Evolutionary conservation across 2,888 invertebrate genomes (phyloP).

Genomic region (Syritta pipiens): DNA sequence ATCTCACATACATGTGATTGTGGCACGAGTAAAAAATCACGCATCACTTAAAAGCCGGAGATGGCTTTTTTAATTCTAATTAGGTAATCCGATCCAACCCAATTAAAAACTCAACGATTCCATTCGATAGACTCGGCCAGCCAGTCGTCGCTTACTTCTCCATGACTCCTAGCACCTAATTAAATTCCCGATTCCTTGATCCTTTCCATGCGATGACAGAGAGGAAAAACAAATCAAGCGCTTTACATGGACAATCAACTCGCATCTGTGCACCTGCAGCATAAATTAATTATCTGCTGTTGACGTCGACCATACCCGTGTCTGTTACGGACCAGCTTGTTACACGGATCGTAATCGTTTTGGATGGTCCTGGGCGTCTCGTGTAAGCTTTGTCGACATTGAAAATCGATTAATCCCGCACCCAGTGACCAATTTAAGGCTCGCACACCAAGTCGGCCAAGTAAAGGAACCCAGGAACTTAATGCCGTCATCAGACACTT

Average conservation of each 20-base stretch:
- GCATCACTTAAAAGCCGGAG: too few species aligned
- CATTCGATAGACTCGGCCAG: too few species aligned
- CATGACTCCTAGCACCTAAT: slow-evolving; percentile 50
- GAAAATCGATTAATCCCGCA: slow-evolving; percentile 45
- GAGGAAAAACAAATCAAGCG: background rate
- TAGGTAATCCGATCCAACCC: slow-evolving; percentile 47
- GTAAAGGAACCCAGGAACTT: slow-evolving; percentile 2
- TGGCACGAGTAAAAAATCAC: too few species aligned
- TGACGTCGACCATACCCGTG: background rate
- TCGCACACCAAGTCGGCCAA: background rate
- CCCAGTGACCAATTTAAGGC: slow-evolving; percentile 45
- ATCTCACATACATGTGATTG: too few species aligned
- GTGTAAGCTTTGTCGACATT: slow-evolving; percentile 5
- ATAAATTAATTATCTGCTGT: slow-evolving; percentile 57
- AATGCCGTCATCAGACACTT: slow-evolving; percentile 30
- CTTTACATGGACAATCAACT: slow-evolving; percentile 27
- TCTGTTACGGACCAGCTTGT: slow-evolving; percentile 9
- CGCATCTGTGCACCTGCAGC: slow-evolving; percentile 28
- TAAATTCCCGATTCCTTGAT: slow-evolving; percentile 47
- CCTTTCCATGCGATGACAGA: slow-evolving; percentile 1
- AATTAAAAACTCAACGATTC: slow-evolving; percentile 58
- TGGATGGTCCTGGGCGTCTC: too few species aligned
- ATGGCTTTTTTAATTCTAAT: too few species aligned
- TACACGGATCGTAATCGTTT: slow-evolving; percentile 36
- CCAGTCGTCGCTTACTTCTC: too few species aligned